phyloP scores from a whole-genome alignment of 2,888 invertebrate genomes.

The Acleris sparsana region DNA sequence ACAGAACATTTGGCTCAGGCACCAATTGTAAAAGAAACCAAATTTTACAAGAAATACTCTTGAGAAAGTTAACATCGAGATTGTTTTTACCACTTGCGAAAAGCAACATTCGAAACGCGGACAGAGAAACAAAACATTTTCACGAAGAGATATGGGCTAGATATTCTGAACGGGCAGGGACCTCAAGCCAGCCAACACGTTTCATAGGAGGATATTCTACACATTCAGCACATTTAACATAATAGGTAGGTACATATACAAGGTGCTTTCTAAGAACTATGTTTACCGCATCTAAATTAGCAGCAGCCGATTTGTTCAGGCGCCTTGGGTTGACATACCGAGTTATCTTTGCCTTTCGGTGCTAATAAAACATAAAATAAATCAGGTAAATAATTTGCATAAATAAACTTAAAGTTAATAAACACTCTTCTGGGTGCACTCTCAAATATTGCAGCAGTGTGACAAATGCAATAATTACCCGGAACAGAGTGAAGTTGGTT shows the following conservation, averaged over 20 bases:
- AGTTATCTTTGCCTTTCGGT: conserved; percentile 79
- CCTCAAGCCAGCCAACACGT: conserved; percentile 22
- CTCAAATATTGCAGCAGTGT: conserved; percentile 45
- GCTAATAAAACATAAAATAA: conserved; percentile 53
- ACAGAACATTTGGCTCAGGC: no score
- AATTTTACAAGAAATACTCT: not conserved
- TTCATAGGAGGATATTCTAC: conserved; percentile 7
- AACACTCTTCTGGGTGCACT: conserved; percentile 34
- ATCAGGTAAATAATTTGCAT: conserved; percentile 19
- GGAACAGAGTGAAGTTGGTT: conserved; percentile 59
- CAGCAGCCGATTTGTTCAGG: conserved; percentile 74
- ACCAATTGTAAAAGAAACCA: not conserved
- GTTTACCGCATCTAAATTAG: conserved; percentile 76
- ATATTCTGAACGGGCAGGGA: conserved; percentile 13
- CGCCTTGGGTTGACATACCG: conserved; percentile 79
- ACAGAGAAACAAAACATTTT: conserved; percentile 18
- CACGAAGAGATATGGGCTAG: conserved; percentile 11
- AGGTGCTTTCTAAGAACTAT: conserved; percentile 57
- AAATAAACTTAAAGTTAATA: conserved; percentile 30
- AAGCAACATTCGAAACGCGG: conserved; percentile 25
- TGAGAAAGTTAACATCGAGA: not conserved
- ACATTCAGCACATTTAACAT: conserved; percentile 50
- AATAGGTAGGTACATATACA: conserved; percentile 56
- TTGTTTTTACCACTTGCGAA: not conserved
- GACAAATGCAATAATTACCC: conserved; percentile 70